Conservation (phyloP, 2,888 invertebrate genomes). For the Xestia c-nigrum region DNA sequence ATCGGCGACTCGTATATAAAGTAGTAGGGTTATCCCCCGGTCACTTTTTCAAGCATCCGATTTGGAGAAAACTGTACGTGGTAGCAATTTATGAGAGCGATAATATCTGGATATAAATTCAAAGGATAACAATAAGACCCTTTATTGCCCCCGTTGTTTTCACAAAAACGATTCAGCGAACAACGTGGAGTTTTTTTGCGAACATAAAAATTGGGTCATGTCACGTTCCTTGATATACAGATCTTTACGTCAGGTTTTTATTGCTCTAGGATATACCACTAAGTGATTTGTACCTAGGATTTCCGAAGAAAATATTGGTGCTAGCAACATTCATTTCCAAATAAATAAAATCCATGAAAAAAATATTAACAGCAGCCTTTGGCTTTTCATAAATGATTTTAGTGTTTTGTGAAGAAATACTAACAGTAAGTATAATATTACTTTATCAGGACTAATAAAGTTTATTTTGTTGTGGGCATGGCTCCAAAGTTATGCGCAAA, state of each 20-base stretch:
- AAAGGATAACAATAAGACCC: conserved; percentile 90
- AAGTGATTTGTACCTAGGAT: conserved; percentile 64
- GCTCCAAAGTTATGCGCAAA: conserved; percentile 1
- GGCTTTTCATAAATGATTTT: neutral
- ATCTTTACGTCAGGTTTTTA: conserved; percentile 80
- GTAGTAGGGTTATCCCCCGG: conserved; percentile 76
- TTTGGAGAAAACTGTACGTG: conserved; percentile 83
- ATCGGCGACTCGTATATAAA: conserved; percentile 74
- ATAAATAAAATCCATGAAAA: neutral
- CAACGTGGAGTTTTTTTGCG: conserved; percentile 82
- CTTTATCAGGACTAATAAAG: neutral
- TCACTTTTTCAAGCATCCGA: conserved; percentile 84
- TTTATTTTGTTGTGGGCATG: neutral
- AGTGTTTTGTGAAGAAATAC: neutral
- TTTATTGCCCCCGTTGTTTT: conserved; percentile 89
- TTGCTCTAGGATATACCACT: conserved; percentile 70
- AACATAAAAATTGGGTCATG: conserved; percentile 85
- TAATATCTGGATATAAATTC: conserved; percentile 90
- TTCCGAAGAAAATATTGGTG: conserved; percentile 1
- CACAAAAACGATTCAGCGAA: conserved; percentile 86
- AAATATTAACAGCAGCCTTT: neutral
- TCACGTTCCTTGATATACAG: conserved; percentile 84
- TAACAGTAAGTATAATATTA: neutral
- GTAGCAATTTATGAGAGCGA: conserved; percentile 88
- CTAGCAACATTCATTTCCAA: neutral